Conservation (phyloP, 2,113 vertebrate species). For the Oceanodroma tethys region DNA sequence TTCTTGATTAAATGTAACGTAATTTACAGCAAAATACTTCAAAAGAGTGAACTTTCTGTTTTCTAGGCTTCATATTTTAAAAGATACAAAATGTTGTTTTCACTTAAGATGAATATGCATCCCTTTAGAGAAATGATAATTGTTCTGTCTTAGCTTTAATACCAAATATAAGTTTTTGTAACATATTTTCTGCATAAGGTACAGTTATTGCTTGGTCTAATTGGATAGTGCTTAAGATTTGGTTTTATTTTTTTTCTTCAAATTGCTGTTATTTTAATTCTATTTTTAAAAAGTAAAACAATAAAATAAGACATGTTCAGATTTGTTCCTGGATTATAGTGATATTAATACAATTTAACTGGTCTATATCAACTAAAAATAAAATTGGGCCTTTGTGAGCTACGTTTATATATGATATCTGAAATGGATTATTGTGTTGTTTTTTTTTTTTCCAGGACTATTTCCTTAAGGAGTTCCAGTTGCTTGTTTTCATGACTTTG, state of each 20-base stretch:
- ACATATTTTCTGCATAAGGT: neutral
- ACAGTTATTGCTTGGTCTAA: neutral
- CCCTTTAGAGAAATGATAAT: neutral
- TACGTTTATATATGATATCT: neutral
- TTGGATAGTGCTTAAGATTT: neutral
- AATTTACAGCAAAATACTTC: neutral
- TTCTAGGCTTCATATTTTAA: neutral
- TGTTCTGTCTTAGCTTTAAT: neutral
- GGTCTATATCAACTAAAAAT: neutral
- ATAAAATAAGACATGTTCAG: neutral
- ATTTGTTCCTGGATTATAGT: neutral
- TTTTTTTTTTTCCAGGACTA: slow-evolving; percentile 61
- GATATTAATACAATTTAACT: neutral
- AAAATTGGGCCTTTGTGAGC: neutral
- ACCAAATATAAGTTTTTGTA: neutral
- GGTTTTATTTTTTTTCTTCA: slow-evolving; percentile 7
- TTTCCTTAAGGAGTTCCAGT: slow-evolving; percentile 64
- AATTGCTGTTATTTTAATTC: neutral
- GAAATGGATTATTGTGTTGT: neutral
- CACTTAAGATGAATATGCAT: neutral
- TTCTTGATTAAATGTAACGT: neutral
- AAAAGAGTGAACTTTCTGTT: neutral
- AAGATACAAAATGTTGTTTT: neutral
- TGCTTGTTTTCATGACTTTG: slow-evolving; percentile 80
- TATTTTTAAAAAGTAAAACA: neutral